Evolutionary conservation across 2,113 vertebrate species (phyloP), one percentile per base, ranked within the genome.

Genomic region (Gnathonemus echidnorhynchus): DNA sequence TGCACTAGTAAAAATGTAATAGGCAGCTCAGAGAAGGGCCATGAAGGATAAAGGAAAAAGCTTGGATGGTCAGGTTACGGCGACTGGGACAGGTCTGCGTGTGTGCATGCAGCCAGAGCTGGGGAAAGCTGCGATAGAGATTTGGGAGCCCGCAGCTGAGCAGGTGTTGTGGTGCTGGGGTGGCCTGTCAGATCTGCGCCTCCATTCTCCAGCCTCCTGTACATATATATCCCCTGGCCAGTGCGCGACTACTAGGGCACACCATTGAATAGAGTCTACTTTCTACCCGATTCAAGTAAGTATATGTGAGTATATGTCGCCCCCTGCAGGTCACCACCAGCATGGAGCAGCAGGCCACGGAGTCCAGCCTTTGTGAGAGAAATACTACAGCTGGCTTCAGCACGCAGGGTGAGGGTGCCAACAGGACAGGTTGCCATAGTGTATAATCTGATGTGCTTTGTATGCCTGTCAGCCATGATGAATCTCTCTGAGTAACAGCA

Each of bases 401-500:
- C 93, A 96, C 96, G 3, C 97, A 97, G 96, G 98, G 98, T 99
- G 95, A 95, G 86, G 87, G 89, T 74, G 3, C 35, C 27, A 35
- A 24, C 58, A 45, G 35, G 66, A 80, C n/a, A 42, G 21, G 24
- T 7, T 35, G 42, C 42, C 58, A n/a, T n/a, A 88, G 27, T 88
- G 86, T 35, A 7, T 42, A 45, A 42, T 42, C 35, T 46, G 24
- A n/a, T 46, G 53, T 46, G 56, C 39, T 9, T 21, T 87, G 4
- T 19, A 21, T 35, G 50, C 31, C 31, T 10, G 27, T 56, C 50
- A 3, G n/a, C 27, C 86, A 39, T 77, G 15, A 19, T 42, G 70
- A 77, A 39, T 5, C 35, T 42, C 70, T 19, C 70, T 42, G 46
- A 86, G 84, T n/a, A 21, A 6, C 42, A 49, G 46, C 84, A 39